Evolutionary conservation across 2,888 invertebrate species (phyloP), one percentile per base, ranked within the genome.

Genomic region (Coleophora flavipennella): DNA sequence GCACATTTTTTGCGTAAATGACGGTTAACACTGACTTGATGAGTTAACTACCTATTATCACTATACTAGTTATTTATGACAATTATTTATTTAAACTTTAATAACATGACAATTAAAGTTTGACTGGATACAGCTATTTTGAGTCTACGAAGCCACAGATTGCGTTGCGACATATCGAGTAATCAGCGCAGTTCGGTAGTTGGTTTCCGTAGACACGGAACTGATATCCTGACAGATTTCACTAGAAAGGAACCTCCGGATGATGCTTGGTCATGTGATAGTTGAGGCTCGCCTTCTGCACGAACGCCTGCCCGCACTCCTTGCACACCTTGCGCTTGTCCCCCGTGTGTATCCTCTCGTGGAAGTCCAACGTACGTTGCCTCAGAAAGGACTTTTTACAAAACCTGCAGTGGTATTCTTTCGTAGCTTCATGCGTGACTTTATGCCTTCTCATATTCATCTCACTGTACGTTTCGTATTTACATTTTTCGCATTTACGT

Each of bases 181-280:
- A n/a, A n/a, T n/a, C n/a, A n/a, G n/a, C n/a, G n/a, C n/a, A n/a
- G n/a, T n/a, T n/a, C n/a, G n/a, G n/a, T n/a, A n/a, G n/a, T n/a
- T n/a, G n/a, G n/a, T n/a, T n/a, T n/a, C n/a, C n/a, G n/a, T n/a
- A n/a, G n/a, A n/a, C n/a, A n/a, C n/a, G n/a, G n/a, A n/a, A n/a
- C n/a, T n/a, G n/a, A n/a, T n/a, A n/a, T n/a, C n/a, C n/a, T n/a
- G n/a, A n/a, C n/a, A n/a, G n/a, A n/a, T 20, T 20, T 20, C 20
- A 4, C 20, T 55, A 77, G 52, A 61, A 80, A 28, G 67, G 66
- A 1, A 77, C 76, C n/a, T 61, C 72, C 0, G 83, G 80, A 43
- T 83, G 81, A 36, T 80, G 70, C 33, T 78, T 84, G 0, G 65
- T 52, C 81, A 81, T 80, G 29, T 83, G 80, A 45, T 78, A 81